Evolutionary conservation across 2,113 vertebrate genomes (phyloP).

Genomic region (Eudyptes chrysolophus): DNA sequence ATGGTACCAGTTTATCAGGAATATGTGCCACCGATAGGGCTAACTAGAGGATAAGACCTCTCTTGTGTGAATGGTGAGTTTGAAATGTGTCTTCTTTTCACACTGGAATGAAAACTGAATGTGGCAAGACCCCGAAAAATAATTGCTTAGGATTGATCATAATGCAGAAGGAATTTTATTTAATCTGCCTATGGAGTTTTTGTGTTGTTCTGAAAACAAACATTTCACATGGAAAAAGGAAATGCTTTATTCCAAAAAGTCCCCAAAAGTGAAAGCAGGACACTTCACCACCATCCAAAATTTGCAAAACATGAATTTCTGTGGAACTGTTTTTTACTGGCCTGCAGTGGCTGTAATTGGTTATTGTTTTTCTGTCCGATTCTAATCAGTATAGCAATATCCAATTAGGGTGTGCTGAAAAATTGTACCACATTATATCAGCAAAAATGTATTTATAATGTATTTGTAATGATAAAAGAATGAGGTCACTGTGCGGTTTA

Average conservation of each 20-base stretch:
- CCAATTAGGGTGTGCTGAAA: not conserved
- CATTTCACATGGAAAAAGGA: not conserved
- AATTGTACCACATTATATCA: not conserved
- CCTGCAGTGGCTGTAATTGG: not conserved
- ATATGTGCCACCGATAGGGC: not conserved
- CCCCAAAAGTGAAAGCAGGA: not conserved
- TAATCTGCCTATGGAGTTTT: not conserved
- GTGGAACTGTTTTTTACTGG: not conserved
- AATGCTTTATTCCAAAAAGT: not conserved
- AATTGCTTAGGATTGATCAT: not conserved
- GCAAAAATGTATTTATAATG: not conserved
- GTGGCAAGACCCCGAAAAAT: not conserved
- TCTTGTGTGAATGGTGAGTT: not conserved
- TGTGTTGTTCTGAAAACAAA: not conserved
- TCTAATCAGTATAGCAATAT: not conserved
- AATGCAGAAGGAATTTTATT: not conserved
- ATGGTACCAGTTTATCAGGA: not conserved
- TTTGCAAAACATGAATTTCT: not conserved
- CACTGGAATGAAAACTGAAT: not conserved
- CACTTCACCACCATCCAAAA: not conserved
- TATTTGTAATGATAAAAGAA: not conserved
- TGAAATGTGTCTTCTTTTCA: not conserved
- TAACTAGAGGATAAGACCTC: not conserved
- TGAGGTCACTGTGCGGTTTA: not conserved
- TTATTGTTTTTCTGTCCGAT: not conserved